These are phyloP conservation scores for Pristionchus fissidentatus DNA, from an alignment of 2,888 invertebrate genomes.

Conservation along the genomic window DNA sequence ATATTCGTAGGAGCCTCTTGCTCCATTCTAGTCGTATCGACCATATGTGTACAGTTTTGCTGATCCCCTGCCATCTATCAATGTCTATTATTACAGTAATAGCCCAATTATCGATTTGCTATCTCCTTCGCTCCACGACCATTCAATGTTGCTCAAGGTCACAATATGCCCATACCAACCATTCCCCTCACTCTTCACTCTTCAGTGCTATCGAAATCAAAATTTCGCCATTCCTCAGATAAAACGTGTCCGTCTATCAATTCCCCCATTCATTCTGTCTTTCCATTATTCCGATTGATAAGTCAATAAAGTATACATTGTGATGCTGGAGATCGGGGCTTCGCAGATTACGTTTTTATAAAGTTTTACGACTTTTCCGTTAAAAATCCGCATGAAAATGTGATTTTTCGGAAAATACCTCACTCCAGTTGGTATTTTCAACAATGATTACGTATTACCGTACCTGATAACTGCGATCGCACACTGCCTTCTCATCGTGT, in stretches of 20 bases:
- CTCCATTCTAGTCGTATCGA: constrained; percentile 66
- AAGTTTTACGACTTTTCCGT: too few species aligned
- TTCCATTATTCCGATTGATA: not conserved
- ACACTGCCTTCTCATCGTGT: constrained; percentile 36
- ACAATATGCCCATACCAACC: not conserved
- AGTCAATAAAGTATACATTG: not conserved
- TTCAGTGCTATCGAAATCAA: too few species aligned
- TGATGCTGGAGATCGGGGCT: too few species aligned
- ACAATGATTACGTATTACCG: not conserved
- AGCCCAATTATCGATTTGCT: not conserved
- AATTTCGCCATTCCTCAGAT: not conserved
- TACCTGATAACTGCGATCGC: constrained; percentile 40
- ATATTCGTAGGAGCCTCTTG: constrained; percentile 70
- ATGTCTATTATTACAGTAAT: not conserved
- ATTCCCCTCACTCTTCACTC: not conserved
- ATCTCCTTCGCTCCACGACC: not conserved
- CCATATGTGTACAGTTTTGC: constrained; percentile 70
- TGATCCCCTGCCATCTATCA: constrained; percentile 46
- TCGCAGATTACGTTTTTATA: too few species aligned
- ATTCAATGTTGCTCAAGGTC: constrained; percentile 6
- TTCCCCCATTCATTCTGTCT: not conserved
- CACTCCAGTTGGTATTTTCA: too few species aligned
- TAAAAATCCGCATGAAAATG: too few species aligned
- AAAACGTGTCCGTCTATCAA: not conserved
- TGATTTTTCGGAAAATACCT: too few species aligned